phyloP scores from a whole-genome alignment of 1,140 invertebrate genomes.

The Maconellicoccus hirsutus region DNA sequence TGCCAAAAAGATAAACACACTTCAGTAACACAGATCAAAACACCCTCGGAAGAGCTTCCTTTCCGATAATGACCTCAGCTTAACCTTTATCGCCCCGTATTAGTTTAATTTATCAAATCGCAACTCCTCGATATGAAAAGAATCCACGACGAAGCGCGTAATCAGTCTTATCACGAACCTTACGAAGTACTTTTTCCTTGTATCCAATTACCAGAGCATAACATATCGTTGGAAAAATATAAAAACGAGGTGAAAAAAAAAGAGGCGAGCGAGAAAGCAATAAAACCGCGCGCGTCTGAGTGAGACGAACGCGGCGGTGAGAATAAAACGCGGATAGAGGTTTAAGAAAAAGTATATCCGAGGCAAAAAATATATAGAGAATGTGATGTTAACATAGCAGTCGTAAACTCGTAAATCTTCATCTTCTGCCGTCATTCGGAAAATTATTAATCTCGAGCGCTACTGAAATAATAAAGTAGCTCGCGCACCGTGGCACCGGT shows the following conservation, averaged over 20 bases:
- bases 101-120: too few species aligned
- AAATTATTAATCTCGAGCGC: conserved; percentile 22
- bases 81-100: too few species aligned
- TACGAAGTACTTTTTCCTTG: not conserved
- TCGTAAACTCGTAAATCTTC: conserved; percentile 22
- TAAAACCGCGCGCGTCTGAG: not conserved
- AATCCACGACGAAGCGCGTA: too few species aligned
- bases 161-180: conserved; percentile 3
- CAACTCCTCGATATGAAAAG: too few species aligned
- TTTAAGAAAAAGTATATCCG: conserved; percentile 1
- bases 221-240: not conserved
- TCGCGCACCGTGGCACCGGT: conserved; percentile 7
- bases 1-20: too few species aligned
- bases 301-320: not conserved
- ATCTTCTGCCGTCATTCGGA: conserved; percentile 19
- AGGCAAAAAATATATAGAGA: conserved; percentile 13
- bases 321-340: not conserved
- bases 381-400: conserved; percentile 17
- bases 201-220: conserved; percentile 12
- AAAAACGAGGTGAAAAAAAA: not conserved
- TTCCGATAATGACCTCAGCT: too few species aligned
- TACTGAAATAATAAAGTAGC: conserved; percentile 22
- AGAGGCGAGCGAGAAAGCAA: not conserved
- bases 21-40: too few species aligned
- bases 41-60: too few species aligned